phyloP scores from a whole-genome alignment of 2,888 invertebrate genomes.

The Agriopis leucophaearia region DNA sequence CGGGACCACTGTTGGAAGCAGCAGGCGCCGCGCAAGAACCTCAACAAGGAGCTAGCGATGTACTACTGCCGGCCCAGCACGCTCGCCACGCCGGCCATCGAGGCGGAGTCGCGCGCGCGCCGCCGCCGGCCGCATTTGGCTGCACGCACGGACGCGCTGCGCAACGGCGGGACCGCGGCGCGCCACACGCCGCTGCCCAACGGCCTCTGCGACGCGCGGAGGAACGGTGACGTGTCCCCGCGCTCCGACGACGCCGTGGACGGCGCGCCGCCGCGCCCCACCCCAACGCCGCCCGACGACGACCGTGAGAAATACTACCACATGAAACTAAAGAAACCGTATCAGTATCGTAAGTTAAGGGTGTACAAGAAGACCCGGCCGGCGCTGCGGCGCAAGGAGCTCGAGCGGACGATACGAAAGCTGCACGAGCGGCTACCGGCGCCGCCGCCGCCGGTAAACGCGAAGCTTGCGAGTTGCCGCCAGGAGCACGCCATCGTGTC shows the following conservation, averaged over 20 bases:
- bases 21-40: slow-evolving; percentile 90
- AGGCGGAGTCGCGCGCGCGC: slow-evolving; percentile 71
- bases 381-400: slow-evolving; percentile 68
- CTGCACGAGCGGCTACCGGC: slow-evolving; percentile 74
- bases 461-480: slow-evolving; percentile 76
- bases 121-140: slow-evolving; percentile 62
- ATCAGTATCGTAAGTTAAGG: slow-evolving; percentile 82
- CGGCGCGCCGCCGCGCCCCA: slow-evolving; percentile 55
- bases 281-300: slow-evolving; percentile 60
- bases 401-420: slow-evolving; percentile 68
- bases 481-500: slow-evolving; percentile 89
- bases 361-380: slow-evolving; percentile 80
- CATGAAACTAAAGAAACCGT: slow-evolving; percentile 84
- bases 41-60: slow-evolving; percentile 91
- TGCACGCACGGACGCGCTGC: slow-evolving; percentile 61
- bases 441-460: slow-evolving; percentile 70
- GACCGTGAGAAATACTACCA: slow-evolving; percentile 80
- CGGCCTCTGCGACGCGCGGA: slow-evolving; percentile 65
- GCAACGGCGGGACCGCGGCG: slow-evolving; percentile 45
- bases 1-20: slow-evolving; percentile 97
- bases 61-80: slow-evolving; percentile 88
- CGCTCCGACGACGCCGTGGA: slow-evolving; percentile 68
- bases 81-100: slow-evolving; percentile 75
- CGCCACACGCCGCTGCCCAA: slow-evolving; percentile 56
- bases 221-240: slow-evolving; percentile 67